These are phyloP conservation scores for Drosophila formosana DNA, from an alignment of 2,888 invertebrate species.

Conservation along the genomic window DNA sequence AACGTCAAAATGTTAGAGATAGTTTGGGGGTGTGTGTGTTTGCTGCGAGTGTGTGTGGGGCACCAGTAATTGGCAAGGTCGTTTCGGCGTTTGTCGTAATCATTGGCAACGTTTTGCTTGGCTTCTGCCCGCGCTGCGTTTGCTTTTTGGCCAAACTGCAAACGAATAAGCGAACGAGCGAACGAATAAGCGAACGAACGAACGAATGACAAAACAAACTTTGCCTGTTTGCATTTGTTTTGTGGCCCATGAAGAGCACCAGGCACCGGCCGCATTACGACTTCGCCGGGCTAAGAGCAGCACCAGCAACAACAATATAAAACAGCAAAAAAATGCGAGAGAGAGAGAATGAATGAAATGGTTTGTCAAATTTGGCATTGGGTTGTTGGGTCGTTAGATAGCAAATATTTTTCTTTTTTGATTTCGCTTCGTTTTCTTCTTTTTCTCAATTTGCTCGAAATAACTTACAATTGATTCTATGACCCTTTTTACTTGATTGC, in stretches of 20 bases:
- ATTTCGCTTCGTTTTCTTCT: slow-evolving; percentile 7
- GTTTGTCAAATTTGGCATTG: slow-evolving; percentile 38
- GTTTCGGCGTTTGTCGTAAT: slow-evolving; percentile 83
- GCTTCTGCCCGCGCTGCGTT: slow-evolving; percentile 58
- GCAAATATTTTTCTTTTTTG: slow-evolving; percentile 35
- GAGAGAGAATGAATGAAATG: slow-evolving; percentile 30
- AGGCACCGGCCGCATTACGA: slow-evolving; percentile 42
- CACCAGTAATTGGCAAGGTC: slow-evolving; percentile 83
- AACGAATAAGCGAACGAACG: slow-evolving; percentile 20
- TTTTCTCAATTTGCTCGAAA: slow-evolving; percentile 13
- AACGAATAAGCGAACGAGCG: slow-evolving; percentile 38
- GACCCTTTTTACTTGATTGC: slow-evolving; percentile 33
- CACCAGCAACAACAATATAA: slow-evolving; percentile 1
- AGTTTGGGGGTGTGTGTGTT: slow-evolving; percentile 17
- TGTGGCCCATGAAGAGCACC: slow-evolving; percentile 47
- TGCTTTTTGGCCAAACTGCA: slow-evolving; percentile 65
- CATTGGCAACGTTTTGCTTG: slow-evolving; percentile 69
- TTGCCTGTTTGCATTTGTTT: slow-evolving; percentile 69
- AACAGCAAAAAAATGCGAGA: slow-evolving; percentile 2
- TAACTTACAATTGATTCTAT: slow-evolving; percentile 13
- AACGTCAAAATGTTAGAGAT: slow-evolving; percentile 26
- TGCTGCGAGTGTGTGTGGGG: slow-evolving; percentile 5
- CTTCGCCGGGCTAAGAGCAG: slow-evolving; percentile 33
- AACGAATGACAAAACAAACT: slow-evolving; percentile 66
- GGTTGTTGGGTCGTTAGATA: slow-evolving; percentile 16